Evolutionary conservation across 2,113 vertebrate species (phyloP).

Genomic region (Holacanthus passer): DNA sequence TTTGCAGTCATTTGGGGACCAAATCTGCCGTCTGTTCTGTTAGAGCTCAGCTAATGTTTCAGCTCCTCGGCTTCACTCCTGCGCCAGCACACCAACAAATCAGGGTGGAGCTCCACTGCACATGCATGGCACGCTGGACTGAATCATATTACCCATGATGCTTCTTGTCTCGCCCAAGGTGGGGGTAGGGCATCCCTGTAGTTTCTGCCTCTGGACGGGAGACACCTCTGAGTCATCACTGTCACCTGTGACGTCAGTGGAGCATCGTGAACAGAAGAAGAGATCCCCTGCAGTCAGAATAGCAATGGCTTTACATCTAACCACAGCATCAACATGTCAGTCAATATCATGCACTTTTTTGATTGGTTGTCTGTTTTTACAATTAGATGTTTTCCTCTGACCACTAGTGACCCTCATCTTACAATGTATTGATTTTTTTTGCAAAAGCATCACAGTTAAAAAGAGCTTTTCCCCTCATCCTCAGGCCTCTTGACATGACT

Average conservation of each 20-base stretch:
- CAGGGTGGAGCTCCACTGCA: not conserved
- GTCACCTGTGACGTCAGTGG: constrained; percentile 53
- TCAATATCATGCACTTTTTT: not conserved
- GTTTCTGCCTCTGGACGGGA: constrained; percentile 33
- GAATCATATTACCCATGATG: constrained; percentile 72
- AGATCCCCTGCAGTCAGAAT: constrained; percentile 31
- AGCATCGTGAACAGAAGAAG: constrained; percentile 15
- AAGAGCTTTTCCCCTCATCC: not conserved
- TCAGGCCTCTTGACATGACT: not conserved
- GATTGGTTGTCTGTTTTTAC: too few relatives aligned
- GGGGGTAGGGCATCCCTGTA: constrained; percentile 56
- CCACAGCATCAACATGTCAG: not conserved
- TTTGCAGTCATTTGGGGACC: not conserved
- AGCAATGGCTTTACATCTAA: not conserved
- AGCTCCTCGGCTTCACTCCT: not conserved
- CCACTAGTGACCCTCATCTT: not conserved
- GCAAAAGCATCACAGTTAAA: not conserved
- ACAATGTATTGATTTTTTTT: constrained; percentile 10
- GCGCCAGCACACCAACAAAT: not conserved
- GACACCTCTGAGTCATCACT: constrained; percentile 73
- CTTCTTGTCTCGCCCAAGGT: constrained; percentile 37
- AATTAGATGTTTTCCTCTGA: not conserved
- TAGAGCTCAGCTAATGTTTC: not conserved
- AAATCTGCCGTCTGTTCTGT: constrained; percentile 11
- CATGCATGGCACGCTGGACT: constrained; percentile 15